Conservation (phyloP, 2,797 vertebrate genomes). For the Urophycis tenuis region DNA sequence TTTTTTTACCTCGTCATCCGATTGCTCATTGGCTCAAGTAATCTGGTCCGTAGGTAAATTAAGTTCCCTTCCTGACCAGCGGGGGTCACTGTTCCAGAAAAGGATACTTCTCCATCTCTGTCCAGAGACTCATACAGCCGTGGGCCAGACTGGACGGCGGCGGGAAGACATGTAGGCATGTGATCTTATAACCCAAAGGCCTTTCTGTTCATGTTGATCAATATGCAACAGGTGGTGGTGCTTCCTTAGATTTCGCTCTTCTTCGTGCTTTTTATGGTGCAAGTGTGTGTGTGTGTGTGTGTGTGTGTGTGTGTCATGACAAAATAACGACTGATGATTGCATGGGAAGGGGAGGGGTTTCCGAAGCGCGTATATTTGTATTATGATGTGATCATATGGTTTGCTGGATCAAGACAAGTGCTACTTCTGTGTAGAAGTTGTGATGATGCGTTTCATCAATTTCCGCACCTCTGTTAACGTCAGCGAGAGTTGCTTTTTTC, state of each 20-base stretch:
- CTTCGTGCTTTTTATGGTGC: conserved; percentile 24
- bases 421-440: conserved; percentile 55
- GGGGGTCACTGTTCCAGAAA: conserved; percentile 44
- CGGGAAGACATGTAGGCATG: conserved; percentile 52
- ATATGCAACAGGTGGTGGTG: conserved; percentile 36
- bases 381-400: conserved; percentile 36
- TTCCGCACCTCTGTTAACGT: conserved; percentile 41
- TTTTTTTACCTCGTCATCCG: not conserved
- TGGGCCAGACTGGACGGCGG: conserved; percentile 39
- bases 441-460: conserved; percentile 50
- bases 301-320: conserved; percentile 26
- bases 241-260: conserved; percentile 31
- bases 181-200: conserved; percentile 62
- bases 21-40: not conserved
- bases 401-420: conserved; percentile 56
- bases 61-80: conserved; percentile 33
- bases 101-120: conserved; percentile 38
- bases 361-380: conserved; percentile 44
- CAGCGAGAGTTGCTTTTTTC: conserved; percentile 44
- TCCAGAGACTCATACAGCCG: conserved; percentile 21
- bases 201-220: conserved; percentile 55
- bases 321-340: conserved; percentile 6
- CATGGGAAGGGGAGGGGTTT: conserved; percentile 42
- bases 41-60: not conserved
- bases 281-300: too few species aligned